phyloP scores from a whole-genome alignment of 2,113 vertebrate genomes.

The Alexandromys fortis region DNA sequence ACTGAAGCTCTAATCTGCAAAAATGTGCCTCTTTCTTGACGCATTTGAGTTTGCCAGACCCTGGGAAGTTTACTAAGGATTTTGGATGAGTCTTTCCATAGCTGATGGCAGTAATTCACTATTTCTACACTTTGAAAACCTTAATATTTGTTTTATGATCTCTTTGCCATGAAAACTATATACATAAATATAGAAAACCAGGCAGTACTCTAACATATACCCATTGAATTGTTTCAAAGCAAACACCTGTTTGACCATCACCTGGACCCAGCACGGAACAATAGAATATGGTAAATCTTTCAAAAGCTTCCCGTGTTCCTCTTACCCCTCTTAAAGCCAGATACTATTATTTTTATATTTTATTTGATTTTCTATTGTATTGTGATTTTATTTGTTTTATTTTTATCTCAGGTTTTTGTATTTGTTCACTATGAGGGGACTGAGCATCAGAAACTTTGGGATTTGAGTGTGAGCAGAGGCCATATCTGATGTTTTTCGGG shows the following conservation, averaged over 20 bases:
- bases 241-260: background rate
- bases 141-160: background rate
- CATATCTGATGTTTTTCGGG: background rate
- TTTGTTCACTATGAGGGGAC: background rate
- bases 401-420: background rate
- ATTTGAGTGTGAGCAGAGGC: background rate
- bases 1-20: background rate
- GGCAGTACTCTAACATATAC: background rate
- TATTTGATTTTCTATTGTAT: background rate
- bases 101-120: background rate
- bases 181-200: background rate
- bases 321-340: background rate
- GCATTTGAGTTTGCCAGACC: background rate
- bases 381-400: background rate
- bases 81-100: background rate
- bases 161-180: slow-evolving; percentile 1
- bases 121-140: background rate
- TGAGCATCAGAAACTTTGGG: background rate
- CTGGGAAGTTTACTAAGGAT: background rate
- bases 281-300: background rate
- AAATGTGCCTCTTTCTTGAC: background rate
- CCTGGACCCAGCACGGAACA: background rate
- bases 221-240: background rate
- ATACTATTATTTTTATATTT: background rate
- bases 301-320: background rate